Base-by-base conservation (phyloP, 2,888 invertebrate genomes). In the Adelphocoris suturalis region DNA sequence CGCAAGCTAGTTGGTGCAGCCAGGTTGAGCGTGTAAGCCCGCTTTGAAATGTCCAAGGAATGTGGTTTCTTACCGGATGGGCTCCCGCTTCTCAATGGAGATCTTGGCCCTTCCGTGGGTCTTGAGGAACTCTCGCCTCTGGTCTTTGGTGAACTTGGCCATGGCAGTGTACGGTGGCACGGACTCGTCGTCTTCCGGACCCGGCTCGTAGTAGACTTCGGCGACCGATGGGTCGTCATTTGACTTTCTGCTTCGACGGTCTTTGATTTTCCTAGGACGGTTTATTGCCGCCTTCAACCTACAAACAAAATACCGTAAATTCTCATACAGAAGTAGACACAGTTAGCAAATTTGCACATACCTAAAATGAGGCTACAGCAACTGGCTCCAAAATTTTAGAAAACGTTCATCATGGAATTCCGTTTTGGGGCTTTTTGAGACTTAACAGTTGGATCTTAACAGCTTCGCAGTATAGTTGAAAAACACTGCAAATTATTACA, bases 61-160 rank as follows among this genome's bases (percentile, higher is more conserved):
- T 27, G 52, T 84, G 14, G 84, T 55, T 55, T 55, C 52, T 27
- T 55, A 13, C 46, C 85, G 16, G 14, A 61, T 28, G 14, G 85
- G 85, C 61, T 85, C 85, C 27, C 85, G 85, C 19, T 85, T 85
- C 61, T 85, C 85, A 0, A 85, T 61, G 46, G 85, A 27, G 13
- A 85, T 57, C 27, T 85, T 85, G 61, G 61, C 85, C 16, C 85
- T 7, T 7, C 85, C 85, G 16, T 85, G 28, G 5, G 37, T 27
- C 55, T 85, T 85, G 23, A 85, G 27, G 37, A 85, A 85, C 37
- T 85, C 85, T 14, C 46, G 14, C 19, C 85, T 37, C 23, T 85
- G 85, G 5, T 57, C 61, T 23, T 61, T 57, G 57, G 57, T 37
- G 61, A 85, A 85, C n/a, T 55, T 46, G 9, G 0, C 16, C 85